Conservation (phyloP, 2,888 invertebrate species). For the Caenorhabditis panamensis region DNA sequence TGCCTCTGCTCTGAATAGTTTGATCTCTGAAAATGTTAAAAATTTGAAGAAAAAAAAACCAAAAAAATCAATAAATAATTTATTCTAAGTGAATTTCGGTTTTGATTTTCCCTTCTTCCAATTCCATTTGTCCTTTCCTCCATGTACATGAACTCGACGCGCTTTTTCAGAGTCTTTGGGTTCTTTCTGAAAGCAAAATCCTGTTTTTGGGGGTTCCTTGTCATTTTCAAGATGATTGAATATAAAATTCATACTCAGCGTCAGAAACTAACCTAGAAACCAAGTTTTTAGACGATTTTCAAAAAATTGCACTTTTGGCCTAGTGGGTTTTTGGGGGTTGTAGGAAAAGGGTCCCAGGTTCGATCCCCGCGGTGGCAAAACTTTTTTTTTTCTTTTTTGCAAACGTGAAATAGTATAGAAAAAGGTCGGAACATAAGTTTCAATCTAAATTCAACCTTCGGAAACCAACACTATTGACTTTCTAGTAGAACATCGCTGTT, state of each 20-base stretch:
- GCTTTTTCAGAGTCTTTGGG: conserved; percentile 15
- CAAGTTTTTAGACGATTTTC: neutral
- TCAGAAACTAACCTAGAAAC: neutral
- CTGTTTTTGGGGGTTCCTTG: neutral
- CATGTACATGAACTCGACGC: conserved; percentile 43
- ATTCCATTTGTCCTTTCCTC: conserved; percentile 59
- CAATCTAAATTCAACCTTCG: no score
- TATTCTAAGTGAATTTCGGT: conserved; percentile 50
- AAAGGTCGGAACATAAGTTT: no score
- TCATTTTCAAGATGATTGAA: neutral
- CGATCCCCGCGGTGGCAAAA: no score
- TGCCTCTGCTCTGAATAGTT: neutral
- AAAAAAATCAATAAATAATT: no score
- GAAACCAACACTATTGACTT: no score
- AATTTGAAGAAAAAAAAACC: neutral
- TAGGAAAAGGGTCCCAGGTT: neutral
- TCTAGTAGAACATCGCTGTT: no score
- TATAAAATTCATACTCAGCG: neutral
- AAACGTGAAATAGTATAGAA: no score
- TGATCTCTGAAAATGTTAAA: neutral
- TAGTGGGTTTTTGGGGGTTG: neutral
- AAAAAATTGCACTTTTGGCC: neutral
- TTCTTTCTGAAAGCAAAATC: conserved; percentile 12
- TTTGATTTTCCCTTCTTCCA: conserved; percentile 49
- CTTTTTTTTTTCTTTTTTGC: neutral